These are phyloP conservation scores for Stegostoma tigrinum DNA, from an alignment of 2,113 vertebrate species.

Conservation along the genomic window DNA sequence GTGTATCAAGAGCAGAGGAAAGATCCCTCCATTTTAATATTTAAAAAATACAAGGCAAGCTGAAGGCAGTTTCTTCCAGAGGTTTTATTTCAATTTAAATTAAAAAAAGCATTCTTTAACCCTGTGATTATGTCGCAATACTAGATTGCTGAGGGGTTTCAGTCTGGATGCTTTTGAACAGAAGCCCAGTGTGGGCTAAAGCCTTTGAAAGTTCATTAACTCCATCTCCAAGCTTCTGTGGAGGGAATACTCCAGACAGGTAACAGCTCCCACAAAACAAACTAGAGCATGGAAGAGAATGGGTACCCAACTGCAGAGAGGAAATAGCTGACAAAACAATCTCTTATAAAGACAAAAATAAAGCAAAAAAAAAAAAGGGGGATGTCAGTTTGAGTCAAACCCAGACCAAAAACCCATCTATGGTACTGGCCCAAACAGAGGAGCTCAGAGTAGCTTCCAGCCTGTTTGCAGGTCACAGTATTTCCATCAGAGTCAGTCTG, in stretches of 20 bases:
- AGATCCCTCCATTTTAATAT: neutral
- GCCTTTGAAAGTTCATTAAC: neutral
- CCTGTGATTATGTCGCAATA: neutral
- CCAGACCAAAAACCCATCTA: neutral
- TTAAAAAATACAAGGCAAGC: neutral
- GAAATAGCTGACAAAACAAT: neutral
- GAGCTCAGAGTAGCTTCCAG: neutral
- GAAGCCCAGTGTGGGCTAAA: neutral
- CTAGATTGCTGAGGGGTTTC: neutral
- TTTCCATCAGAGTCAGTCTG: too few relatives aligned
- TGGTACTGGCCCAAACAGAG: neutral
- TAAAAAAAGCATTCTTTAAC: slow-evolving; percentile 16
- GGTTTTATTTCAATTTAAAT: slow-evolving; percentile 35
- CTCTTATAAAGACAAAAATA: neutral
- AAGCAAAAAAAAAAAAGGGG: neutral
- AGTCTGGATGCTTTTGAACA: neutral
- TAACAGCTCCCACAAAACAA: neutral
- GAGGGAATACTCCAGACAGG: neutral
- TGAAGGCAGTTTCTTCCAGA: neutral
- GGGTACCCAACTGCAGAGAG: neutral
- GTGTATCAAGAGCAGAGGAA: neutral
- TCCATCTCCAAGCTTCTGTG: neutral
- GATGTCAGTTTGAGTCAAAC: neutral
- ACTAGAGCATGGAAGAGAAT: neutral
- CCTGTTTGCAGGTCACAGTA: neutral